These are phyloP conservation scores for Nephrotoma guestfalica DNA, from an alignment of 2,888 invertebrate species.

Conservation along the genomic window DNA sequence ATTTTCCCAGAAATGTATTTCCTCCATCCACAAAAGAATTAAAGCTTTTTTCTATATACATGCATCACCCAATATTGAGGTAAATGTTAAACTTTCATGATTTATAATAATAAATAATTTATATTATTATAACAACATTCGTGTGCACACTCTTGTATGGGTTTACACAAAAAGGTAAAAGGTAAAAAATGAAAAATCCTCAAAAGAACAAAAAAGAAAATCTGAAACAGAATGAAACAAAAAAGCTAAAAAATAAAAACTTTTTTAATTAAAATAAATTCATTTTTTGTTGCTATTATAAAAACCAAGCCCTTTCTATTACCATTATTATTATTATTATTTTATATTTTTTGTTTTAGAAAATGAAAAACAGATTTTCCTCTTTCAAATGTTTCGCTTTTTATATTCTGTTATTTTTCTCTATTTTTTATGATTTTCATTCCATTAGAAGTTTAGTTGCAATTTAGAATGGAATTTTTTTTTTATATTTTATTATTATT, in stretches of 20 bases:
- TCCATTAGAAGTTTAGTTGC: not conserved
- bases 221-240: not conserved
- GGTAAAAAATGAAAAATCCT: not conserved
- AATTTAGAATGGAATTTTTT: not conserved
- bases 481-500: not conserved
- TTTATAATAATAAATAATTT: not conserved
- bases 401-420: not conserved
- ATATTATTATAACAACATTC: not conserved
- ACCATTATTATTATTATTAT: not conserved
- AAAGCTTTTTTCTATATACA: not conserved
- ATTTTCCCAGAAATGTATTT: not conserved
- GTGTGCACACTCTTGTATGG: not conserved
- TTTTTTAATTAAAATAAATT: not conserved
- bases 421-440: not conserved
- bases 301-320: not conserved
- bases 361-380: not conserved
- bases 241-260: not conserved
- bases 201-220: not conserved
- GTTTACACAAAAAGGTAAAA: not conserved
- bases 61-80: not conserved
- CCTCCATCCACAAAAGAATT: not conserved
- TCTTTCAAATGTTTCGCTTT: not conserved
- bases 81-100: not conserved
- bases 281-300: not conserved
- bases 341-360: not conserved